Conservation (phyloP, 2,888 invertebrate genomes). For the Agriotes lineatus region DNA sequence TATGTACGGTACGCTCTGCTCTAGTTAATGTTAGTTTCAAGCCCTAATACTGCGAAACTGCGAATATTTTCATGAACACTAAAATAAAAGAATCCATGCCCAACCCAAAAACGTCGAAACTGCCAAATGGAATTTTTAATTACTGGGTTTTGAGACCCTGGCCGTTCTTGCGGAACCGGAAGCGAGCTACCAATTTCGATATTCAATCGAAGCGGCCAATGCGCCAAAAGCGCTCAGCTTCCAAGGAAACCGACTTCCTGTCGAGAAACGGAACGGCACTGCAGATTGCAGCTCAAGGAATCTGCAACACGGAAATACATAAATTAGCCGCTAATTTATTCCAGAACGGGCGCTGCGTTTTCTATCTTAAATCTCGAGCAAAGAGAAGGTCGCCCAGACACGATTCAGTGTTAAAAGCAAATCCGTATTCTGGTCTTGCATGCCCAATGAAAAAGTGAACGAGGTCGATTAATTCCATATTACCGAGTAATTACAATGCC, state of each 20-base stretch:
- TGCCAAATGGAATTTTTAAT: neutral
- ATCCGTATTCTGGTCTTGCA: constrained; percentile 24
- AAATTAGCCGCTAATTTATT: constrained; percentile 10
- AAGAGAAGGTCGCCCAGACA: constrained; percentile 9
- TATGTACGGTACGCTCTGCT: too few species aligned
- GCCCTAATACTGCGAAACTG: too few species aligned
- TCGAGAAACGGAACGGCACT: neutral
- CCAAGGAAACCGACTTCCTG: constrained; percentile 9
- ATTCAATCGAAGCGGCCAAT: neutral
- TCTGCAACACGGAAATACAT: neutral
- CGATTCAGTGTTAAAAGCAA: neutral
- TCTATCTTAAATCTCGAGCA: constrained; percentile 3
- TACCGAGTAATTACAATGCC: constrained; percentile 17
- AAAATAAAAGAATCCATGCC: too few species aligned
- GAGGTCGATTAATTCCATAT: constrained; percentile 20
- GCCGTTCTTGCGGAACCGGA: neutral
- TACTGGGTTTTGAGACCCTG: too few species aligned
- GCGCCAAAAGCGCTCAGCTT: neutral
- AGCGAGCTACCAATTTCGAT: neutral
- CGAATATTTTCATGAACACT: too few species aligned
- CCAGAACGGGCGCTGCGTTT: constrained; percentile 6
- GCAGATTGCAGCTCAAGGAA: constrained; percentile 12
- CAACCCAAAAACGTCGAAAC: too few species aligned
- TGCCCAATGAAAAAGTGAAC: constrained; percentile 1
- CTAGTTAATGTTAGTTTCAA: too few species aligned